A percentile compares a stretch with the other conserved stretches of the same genome.
phyloP scores from a whole-genome alignment of 2,113 vertebrate species.

The Copsychus sechellarum region DNA sequence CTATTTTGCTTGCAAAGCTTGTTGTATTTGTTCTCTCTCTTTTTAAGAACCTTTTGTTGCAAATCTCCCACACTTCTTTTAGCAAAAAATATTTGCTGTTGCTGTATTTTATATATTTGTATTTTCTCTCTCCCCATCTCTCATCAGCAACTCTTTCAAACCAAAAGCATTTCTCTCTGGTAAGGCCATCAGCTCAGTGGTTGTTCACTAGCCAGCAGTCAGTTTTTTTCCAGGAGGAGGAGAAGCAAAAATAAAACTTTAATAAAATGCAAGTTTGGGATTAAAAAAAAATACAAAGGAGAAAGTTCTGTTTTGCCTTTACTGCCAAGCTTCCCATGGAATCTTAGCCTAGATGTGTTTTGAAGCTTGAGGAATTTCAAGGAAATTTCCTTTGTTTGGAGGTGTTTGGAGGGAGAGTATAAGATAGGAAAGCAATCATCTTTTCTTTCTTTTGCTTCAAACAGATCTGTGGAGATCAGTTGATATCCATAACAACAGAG shows the following conservation, averaged over 20 bases:
- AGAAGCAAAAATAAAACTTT: not conserved
- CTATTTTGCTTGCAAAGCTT: not conserved
- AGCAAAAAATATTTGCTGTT: not conserved
- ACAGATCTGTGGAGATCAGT: not conserved
- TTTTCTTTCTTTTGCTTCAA: not conserved
- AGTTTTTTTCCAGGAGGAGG: not conserved
- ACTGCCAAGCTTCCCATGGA: not conserved
- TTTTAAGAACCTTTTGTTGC: not conserved
- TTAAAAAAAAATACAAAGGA: not conserved
- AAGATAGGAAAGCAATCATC: not conserved
- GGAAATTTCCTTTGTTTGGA: not conserved
- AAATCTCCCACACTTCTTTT: not conserved
- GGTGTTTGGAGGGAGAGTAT: not conserved
- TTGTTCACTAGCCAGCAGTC: not conserved
- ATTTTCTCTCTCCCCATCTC: not conserved
- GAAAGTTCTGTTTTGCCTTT: not conserved
- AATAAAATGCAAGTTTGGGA: not conserved
- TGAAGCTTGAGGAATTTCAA: not conserved
- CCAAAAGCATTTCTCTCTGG: not conserved
- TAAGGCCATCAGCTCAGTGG: not conserved
- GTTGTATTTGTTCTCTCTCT: not conserved
- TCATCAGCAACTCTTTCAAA: not conserved
- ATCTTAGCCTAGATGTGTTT: not conserved
- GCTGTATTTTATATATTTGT: not conserved
- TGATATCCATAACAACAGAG: not conserved